phyloP scores from a whole-genome alignment of 2,113 vertebrate genomes.

The Ceyx margarethae region DNA sequence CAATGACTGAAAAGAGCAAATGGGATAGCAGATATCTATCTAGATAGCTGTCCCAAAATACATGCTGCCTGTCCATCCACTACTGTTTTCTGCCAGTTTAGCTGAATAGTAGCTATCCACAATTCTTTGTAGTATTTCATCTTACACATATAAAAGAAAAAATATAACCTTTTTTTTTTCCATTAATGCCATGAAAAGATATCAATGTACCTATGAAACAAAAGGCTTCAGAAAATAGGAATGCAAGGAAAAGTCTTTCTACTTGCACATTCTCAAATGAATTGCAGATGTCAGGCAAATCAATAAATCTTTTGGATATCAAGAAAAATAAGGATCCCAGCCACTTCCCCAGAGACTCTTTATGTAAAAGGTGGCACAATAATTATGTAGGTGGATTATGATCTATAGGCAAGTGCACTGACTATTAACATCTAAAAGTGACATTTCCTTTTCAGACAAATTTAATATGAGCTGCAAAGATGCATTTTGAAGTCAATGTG shows the following conservation, averaged over 20 bases:
- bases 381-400: constrained; percentile 59
- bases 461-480: constrained; percentile 21
- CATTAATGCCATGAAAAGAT: background rate
- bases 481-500: constrained; percentile 34
- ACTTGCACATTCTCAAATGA: constrained; percentile 8
- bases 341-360: constrained; percentile 7
- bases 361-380: constrained; percentile 39
- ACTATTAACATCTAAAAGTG: constrained; percentile 47
- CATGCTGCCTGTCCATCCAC: background rate
- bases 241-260: background rate
- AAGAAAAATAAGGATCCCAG: constrained; percentile 38
- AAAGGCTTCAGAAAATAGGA: constrained; percentile 12
- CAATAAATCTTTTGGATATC: constrained; percentile 17
- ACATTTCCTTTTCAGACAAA: constrained; percentile 58
- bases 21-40: background rate
- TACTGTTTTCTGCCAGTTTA: background rate
- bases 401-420: constrained; percentile 39
- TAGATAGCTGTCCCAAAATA: background rate
- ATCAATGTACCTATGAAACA: constrained; percentile 1
- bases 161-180: background rate
- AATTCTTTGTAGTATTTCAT: background rate
- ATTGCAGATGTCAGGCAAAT: constrained; percentile 36
- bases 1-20: background rate
- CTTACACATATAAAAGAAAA: background rate
- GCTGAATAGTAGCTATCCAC: background rate